Conservation (phyloP, 2,113 vertebrate genomes). For the Chroicocephalus ridibundus region DNA sequence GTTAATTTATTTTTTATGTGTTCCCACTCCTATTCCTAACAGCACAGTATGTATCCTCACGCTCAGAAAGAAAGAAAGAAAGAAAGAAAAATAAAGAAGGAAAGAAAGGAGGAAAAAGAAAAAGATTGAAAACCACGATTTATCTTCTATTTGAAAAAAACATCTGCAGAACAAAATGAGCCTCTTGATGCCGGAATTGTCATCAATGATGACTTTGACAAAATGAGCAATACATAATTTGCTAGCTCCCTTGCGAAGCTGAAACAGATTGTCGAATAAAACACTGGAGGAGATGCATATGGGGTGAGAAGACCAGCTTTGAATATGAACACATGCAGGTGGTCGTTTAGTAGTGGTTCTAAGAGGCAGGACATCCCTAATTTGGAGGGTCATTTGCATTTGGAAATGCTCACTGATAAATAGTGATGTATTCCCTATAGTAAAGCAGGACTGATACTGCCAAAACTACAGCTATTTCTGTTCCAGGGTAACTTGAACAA, state of each 20-base stretch:
- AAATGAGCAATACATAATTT: constrained; percentile 84
- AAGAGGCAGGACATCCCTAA: constrained; percentile 78
- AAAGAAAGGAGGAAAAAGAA: not conserved
- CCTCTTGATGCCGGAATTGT: constrained; percentile 84
- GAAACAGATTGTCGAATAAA: constrained; percentile 83
- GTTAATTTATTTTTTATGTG: constrained; percentile 67
- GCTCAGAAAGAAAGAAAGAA: not conserved
- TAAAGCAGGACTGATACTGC: constrained; percentile 64
- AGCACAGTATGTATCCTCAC: not conserved
- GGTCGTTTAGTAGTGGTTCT: constrained; percentile 72
- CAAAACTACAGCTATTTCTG: constrained; percentile 73
- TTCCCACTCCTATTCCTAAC: constrained; percentile 41
- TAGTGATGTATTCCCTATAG: constrained; percentile 68
- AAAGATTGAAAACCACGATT: constrained; percentile 64
- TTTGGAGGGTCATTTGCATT: constrained; percentile 79
- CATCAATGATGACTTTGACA: constrained; percentile 84
- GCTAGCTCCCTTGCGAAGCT: constrained; percentile 76
- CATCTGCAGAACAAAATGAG: constrained; percentile 83
- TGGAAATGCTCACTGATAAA: constrained; percentile 72
- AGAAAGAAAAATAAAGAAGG: not conserved
- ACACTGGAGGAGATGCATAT: constrained; percentile 80
- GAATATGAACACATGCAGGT: constrained; percentile 77
- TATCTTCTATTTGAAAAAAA: constrained; percentile 78
- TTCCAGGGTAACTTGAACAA: constrained; percentile 68
- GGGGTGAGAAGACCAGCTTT: constrained; percentile 72